Base-by-base conservation (phyloP, 2,888 invertebrate species). In the Azorinus chamasolen region DNA sequence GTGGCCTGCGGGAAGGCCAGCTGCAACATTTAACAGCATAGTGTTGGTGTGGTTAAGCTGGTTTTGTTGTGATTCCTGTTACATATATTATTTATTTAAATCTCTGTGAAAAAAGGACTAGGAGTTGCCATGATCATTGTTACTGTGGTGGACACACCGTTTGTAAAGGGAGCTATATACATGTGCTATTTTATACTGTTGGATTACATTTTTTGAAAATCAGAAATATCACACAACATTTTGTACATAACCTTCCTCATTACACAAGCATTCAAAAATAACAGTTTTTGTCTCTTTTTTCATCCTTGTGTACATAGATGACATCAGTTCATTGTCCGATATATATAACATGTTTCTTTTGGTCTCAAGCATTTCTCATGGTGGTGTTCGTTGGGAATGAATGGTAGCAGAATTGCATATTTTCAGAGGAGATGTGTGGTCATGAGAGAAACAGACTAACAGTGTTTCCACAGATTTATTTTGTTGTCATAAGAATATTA, bases 51-150 rank as follows among this genome's bases (percentile, higher is more conserved):
- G 32, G 32, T 32, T 32, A 32, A 57, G 66, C 61, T 50, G 64
- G 72, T 68, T 64, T 57, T 57, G 53, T 24, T 69, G 69, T 64
- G 71, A 71, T 59, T 50, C 71, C 55, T 76, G 32, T 32, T 66
- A 51, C 57, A 46, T 66, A 66, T 46, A 57, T 78, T 69, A 72
- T 72, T 78, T 78, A 73, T 78, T 78, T 78, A 58, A 66, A 63
- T 50, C 32, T 32, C 32, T 32, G 32, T 32, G 32, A 32, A 48
- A 41, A 50, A 24, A 78, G 79, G 79, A 80, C 79, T 80, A 80
- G 79, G 79, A 76, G 79, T 80, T 79, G 59, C 79, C 79, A 80
- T 80, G 79, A 80, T 80, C 79, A 78, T 69, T 64, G 58, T 66
- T 32, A 32, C 32, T 32, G 32, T 32, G 32, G 32, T 32, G 32